A percentile compares a stretch with the other conserved stretches of the same genome.
phyloP scores from a whole-genome alignment of 2,113 vertebrate species.

The Perca schrenkii region DNA sequence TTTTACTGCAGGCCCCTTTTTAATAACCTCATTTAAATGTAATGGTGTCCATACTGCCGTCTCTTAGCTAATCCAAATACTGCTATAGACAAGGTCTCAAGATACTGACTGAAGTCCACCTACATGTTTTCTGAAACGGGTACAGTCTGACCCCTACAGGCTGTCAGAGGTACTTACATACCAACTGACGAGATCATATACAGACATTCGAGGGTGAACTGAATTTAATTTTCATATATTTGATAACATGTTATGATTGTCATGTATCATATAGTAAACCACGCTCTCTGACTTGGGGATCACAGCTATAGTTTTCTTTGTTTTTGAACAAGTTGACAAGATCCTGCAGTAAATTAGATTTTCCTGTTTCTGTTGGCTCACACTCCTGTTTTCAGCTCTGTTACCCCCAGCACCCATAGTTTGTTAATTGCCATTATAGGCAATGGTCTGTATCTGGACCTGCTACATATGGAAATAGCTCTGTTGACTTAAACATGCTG shows the following conservation, averaged over 20 bases:
- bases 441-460: slow-evolving; percentile 62
- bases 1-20: slow-evolving; percentile 25
- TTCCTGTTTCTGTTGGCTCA: slow-evolving; percentile 12
- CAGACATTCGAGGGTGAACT: background rate
- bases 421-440: slow-evolving; percentile 58
- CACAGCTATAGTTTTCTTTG: slow-evolving; percentile 13
- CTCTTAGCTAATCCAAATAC: slow-evolving; percentile 34
- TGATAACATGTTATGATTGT: slow-evolving; percentile 5
- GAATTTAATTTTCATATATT: slow-evolving; percentile 2
- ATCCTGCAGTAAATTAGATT: slow-evolving; percentile 28
- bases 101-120: slow-evolving; percentile 4
- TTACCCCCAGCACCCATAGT: slow-evolving; percentile 22
- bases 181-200: background rate
- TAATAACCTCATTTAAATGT: slow-evolving; percentile 48
- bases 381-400: slow-evolving; percentile 48
- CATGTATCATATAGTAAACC: background rate
- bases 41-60: slow-evolving; percentile 16
- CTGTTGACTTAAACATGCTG: slow-evolving; percentile 48
- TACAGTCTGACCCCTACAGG: slow-evolving; percentile 78
- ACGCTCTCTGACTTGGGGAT: background rate
- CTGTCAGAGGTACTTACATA: slow-evolving; percentile 32
- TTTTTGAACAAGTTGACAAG: slow-evolving; percentile 10
- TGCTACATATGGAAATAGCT: slow-evolving; percentile 53
- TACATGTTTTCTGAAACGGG: slow-evolving; percentile 34
- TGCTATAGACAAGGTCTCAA: slow-evolving; percentile 38